A percentile compares a stretch with the other conserved stretches of the same genome.
Evolutionary conservation across 1,140 invertebrate genomes (phyloP).

Genomic region (Zaprionus lachaisei): DNA sequence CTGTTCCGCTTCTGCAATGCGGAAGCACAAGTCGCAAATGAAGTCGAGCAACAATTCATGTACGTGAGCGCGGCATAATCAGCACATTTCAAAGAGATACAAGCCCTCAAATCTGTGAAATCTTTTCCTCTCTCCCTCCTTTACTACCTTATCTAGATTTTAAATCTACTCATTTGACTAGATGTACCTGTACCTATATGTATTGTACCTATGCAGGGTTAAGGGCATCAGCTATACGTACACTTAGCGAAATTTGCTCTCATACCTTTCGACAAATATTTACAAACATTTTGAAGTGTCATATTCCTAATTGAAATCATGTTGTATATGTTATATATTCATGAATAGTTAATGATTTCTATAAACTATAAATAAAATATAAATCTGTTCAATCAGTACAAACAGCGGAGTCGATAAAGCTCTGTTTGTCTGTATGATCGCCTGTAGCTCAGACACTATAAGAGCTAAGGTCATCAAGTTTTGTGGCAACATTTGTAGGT

Average conservation of each 20-base stretch:
- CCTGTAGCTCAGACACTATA: too few species aligned
- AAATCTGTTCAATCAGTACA: too few species aligned
- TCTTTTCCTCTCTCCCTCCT: too few species aligned
- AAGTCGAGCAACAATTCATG: constrained; percentile 24
- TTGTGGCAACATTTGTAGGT: too few species aligned
- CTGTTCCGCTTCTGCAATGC: constrained; percentile 3
- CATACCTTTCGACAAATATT: background rate
- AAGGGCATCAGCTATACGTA: background rate
- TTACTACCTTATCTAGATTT: background rate
- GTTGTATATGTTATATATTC: too few species aligned
- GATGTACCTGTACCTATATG: background rate
- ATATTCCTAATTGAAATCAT: too few species aligned
- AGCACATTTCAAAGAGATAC: constrained; percentile 34
- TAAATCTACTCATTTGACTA: background rate
- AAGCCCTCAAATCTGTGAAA: background rate
- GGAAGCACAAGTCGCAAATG: constrained; percentile 26
- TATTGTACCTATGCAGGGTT: background rate
- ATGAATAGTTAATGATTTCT: too few species aligned
- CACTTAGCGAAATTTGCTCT: background rate
- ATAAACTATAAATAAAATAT: too few species aligned
- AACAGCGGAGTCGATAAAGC: too few species aligned
- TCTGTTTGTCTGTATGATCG: too few species aligned
- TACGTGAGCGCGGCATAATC: constrained; percentile 23
- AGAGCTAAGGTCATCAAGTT: too few species aligned
- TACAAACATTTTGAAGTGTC: too few species aligned